A percentile compares a stretch with the other conserved stretches of the same genome.
phyloP scores from a whole-genome alignment of 2,797 vertebrate species.

The Botia almorhae region DNA sequence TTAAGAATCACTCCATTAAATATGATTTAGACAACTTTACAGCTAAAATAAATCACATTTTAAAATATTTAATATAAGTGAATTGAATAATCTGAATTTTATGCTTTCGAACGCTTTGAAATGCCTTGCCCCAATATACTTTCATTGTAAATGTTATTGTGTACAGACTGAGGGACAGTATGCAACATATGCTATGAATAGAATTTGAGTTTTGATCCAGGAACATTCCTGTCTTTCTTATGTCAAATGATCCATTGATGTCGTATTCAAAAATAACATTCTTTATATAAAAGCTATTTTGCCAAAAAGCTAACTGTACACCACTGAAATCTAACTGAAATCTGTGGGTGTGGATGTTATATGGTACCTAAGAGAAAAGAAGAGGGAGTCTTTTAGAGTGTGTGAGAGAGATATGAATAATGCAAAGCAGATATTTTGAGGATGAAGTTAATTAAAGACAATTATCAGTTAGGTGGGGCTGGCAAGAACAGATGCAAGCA shows the following conservation, averaged over 20 bases:
- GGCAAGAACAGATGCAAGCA: conserved; percentile 38
- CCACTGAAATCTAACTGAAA: neutral
- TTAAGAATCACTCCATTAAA: no score
- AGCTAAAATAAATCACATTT: no score
- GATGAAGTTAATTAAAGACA: conserved; percentile 48
- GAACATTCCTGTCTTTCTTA: neutral
- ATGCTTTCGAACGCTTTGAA: neutral
- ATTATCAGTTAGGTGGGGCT: conserved; percentile 38
- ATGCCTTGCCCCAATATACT: neutral
- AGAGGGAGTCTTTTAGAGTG: neutral
- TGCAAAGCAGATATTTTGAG: conserved; percentile 44
- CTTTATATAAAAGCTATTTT: neutral
- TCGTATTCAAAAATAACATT: neutral
- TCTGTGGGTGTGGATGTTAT: conserved; percentile 2
- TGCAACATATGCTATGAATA: neutral
- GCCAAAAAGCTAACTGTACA: neutral
- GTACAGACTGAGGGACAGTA: neutral
- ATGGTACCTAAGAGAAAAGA: neutral
- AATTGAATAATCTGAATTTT: no score
- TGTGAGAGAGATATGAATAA: conserved; percentile 40
- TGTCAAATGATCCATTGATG: neutral
- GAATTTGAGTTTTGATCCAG: neutral
- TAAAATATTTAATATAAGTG: no score
- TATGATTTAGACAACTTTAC: no score
- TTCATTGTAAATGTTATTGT: neutral